phyloP scores from a whole-genome alignment of 2,888 invertebrate genomes.

The Caenorhabditis doughertyi region DNA sequence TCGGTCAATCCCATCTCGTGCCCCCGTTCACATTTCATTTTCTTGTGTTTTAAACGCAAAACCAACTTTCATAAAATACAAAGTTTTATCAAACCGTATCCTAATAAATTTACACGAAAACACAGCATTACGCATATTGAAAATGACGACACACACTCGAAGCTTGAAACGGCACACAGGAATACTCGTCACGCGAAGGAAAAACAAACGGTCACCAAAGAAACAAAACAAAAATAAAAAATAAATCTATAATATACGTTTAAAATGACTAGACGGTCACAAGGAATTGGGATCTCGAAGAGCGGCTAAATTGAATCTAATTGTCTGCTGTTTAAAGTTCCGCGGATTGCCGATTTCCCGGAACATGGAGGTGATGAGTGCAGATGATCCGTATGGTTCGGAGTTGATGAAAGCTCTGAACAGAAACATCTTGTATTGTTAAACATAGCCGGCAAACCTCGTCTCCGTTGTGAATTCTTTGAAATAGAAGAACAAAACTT shows the following conservation, averaged over 20 bases:
- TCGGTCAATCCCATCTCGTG: no score
- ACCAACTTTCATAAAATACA: background rate
- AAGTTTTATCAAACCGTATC: background rate
- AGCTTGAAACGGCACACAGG: slow-evolving; percentile 21
- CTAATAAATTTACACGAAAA: slow-evolving; percentile 2
- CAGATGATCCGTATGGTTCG: slow-evolving; percentile 61
- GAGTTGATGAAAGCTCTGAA: slow-evolving; percentile 59
- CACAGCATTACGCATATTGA: slow-evolving; percentile 9
- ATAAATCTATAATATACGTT: background rate
- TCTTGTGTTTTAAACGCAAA: no score
- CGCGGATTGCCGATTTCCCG: slow-evolving; percentile 70
- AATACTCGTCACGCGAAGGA: slow-evolving; percentile 27
- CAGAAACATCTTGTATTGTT: background rate
- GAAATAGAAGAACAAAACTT: slow-evolving; percentile 70
- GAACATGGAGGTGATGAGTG: slow-evolving; percentile 70
- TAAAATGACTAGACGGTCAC: slow-evolving; percentile 3
- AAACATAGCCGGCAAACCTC: slow-evolving; percentile 38
- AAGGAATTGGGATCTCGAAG: slow-evolving; percentile 35
- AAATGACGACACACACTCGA: background rate
- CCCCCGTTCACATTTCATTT: no score
- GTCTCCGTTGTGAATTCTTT: slow-evolving; percentile 70
- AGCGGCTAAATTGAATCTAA: slow-evolving; percentile 69
- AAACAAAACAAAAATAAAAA: background rate
- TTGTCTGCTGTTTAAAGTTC: slow-evolving; percentile 71
- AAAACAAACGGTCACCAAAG: slow-evolving; percentile 1